Evolutionary conservation across 1,140 invertebrate genomes (phyloP).

Genomic region (Bombus waltoni): DNA sequence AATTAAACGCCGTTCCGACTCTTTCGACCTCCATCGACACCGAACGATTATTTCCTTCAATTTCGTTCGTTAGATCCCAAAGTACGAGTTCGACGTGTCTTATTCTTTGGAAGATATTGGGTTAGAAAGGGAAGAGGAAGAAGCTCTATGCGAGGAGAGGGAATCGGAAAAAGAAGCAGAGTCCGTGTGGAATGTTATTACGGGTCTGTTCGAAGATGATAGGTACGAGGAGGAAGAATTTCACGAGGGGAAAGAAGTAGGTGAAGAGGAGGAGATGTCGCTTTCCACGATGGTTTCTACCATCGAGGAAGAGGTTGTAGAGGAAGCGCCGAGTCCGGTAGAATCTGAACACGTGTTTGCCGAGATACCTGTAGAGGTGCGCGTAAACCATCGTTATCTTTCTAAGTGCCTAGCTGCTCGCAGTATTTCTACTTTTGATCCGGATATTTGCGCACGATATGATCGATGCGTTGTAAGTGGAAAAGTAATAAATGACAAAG

Average conservation of each 20-base stretch:
- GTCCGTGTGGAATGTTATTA: background rate
- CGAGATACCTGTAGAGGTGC: conserved; percentile 68
- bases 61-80: background rate
- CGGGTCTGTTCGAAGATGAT: conserved; percentile 6
- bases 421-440: conserved; percentile 39
- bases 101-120: background rate
- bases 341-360: conserved; percentile 59
- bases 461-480: conserved; percentile 42
- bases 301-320: conserved; percentile 51
- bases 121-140: background rate
- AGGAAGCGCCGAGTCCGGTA: conserved; percentile 38
- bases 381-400: conserved; percentile 32
- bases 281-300: conserved; percentile 35
- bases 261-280: conserved; percentile 30
- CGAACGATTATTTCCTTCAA: background rate
- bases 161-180: background rate
- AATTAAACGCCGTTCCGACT: no score
- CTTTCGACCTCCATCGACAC: background rate
- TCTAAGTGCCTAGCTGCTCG: conserved; percentile 14
- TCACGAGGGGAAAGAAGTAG: conserved; percentile 32
- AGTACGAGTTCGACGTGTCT: background rate
- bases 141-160: background rate
- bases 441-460: conserved; percentile 54
- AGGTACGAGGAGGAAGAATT: background rate
- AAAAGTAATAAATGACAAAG: conserved; percentile 57